Percentiles rank a stretch among this genome's conserved stretches.
Conservation (phyloP, 2,113 vertebrate genomes). For the Thryonomys swinderianus region DNA sequence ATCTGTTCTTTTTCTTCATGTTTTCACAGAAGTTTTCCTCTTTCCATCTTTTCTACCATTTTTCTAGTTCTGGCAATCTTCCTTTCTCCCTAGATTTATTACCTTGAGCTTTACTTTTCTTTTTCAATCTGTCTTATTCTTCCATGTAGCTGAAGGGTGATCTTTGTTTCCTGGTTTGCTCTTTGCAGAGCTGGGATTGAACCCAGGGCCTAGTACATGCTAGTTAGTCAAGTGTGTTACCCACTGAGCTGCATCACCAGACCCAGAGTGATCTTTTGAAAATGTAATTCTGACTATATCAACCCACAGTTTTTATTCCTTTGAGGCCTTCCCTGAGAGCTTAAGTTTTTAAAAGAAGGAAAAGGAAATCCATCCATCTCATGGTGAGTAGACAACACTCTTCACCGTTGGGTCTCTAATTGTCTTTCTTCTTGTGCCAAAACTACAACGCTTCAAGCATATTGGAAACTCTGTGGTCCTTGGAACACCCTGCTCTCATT, state of each 20-base stretch:
- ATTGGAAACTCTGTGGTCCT: background rate
- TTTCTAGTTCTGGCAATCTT: background rate
- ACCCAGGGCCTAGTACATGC: background rate
- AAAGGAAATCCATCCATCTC: background rate
- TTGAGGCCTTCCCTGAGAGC: background rate
- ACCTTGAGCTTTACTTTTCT: background rate
- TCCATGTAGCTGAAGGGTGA: background rate
- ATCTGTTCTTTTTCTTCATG: background rate
- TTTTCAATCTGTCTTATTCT: background rate
- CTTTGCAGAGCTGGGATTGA: background rate
- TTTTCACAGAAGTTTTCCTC: background rate
- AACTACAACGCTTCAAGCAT: background rate
- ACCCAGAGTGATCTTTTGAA: background rate
- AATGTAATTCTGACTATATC: constrained; percentile 20
- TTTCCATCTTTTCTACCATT: background rate
- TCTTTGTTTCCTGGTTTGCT: background rate
- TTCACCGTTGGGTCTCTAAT: background rate
- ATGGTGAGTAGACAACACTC: background rate
- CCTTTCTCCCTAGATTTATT: background rate
- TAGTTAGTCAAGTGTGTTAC: background rate
- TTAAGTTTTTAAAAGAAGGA: background rate
- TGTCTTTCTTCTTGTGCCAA: background rate
- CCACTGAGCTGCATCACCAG: background rate
- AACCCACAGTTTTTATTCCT: background rate
- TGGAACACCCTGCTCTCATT: background rate